Conservation (phyloP, 2,113 vertebrate genomes). For the Dipodomys ordii region DNA sequence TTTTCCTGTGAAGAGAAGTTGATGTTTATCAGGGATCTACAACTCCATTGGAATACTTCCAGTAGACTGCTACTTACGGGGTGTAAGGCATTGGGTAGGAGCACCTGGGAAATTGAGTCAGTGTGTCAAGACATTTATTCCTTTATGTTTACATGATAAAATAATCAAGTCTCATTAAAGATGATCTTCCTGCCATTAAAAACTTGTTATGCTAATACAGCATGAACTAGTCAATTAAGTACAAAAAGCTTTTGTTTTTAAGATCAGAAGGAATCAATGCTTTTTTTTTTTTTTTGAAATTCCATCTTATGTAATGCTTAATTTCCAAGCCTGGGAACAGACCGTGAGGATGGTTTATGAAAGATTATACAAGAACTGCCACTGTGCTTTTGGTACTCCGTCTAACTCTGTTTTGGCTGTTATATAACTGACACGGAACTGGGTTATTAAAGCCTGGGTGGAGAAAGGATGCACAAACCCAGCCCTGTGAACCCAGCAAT, state of each 20-base stretch:
- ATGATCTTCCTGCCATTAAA: background rate
- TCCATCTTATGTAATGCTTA: conserved; percentile 47
- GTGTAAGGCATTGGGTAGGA: background rate
- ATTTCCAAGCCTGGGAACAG: background rate
- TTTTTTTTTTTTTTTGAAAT: background rate
- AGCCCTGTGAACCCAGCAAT: background rate
- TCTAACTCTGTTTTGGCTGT: conserved; percentile 61
- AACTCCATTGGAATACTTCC: background rate
- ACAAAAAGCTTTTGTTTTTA: conserved; percentile 13
- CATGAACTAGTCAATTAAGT: background rate
- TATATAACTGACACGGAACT: conserved; percentile 70
- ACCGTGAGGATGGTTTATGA: conserved; percentile 41
- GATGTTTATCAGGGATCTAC: background rate
- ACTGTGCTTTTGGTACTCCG: background rate
- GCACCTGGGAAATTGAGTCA: background rate
- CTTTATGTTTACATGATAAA: conserved; percentile 20
- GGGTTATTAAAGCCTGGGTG: conserved; percentile 13
- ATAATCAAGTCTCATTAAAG: background rate
- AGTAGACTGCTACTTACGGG: background rate
- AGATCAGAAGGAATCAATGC: background rate
- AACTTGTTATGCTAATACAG: background rate
- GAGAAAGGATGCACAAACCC: background rate
- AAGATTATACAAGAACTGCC: conserved; percentile 73
- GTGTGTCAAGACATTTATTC: background rate
- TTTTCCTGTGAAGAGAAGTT: background rate